Evolutionary conservation across 2,113 vertebrate species (phyloP), one percentile per base, ranked within the genome.

Genomic region (Empidonax traillii): DNA sequence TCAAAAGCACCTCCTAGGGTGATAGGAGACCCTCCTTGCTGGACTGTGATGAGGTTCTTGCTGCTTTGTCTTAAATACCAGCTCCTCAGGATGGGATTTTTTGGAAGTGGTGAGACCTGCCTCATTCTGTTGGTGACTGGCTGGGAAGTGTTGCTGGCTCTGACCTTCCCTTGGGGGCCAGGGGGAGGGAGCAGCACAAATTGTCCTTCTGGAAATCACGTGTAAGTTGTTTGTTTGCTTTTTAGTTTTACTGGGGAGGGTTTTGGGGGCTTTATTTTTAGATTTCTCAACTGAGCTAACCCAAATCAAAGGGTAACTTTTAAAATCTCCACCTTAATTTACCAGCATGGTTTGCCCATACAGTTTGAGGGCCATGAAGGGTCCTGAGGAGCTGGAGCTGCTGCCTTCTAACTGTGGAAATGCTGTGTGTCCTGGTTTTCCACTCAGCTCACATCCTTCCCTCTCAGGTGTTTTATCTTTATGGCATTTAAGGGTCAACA

Each of bases 1-100:
- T 47, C 5, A 59, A 55, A 88, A 88, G 8, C 35, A 66, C 30
- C n/a, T 91, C 35, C 46, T 46, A 0, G 0, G 0, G 21, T 0
- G 0, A 12, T 0, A 30, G 18, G 14, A 80, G 13, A 7, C 1
- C 16, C 8, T 75, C 14, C 18, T 22, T 27, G 24, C n/a, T 71
- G 53, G 0, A 0, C 1, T 31, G 37, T 35, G 37, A 3, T 55
- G 23, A 5, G 52, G 17, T 4, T 27, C 3, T 72, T 44, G 4
- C 62, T 84, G 67, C 30, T 53, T 46, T 47, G 9, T 12, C 53
- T 37, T 12, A 2, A 47, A 6, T 3, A 3, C 3, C 14, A 2
- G 0, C 12, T 85, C 9, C 43, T 71, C 44, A 47, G 28, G 46
- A 43, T 12, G 4, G 28, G 27, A 0, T 8, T n/a, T 81, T 52